A percentile compares a stretch with the other conserved stretches of the same genome.
Evolutionary conservation across 2,888 invertebrate genomes (phyloP).

Genomic region (Drosophila kambysellisi): DNA sequence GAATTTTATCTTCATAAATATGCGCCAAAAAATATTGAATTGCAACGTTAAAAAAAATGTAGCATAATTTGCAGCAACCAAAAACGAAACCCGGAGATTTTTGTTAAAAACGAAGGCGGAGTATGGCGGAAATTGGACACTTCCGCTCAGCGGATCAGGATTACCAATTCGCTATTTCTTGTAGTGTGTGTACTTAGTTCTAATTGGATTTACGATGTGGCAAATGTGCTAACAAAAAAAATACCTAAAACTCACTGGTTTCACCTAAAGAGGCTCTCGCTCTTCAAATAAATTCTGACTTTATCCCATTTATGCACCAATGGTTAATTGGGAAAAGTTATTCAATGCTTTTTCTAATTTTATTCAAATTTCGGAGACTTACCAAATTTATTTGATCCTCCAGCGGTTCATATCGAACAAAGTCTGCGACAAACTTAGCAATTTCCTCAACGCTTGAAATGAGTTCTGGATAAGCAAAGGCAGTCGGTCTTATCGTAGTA

Average conservation of each 20-base stretch:
- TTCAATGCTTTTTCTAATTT: neutral
- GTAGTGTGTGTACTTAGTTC: no score
- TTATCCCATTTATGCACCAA: neutral
- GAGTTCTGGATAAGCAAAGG: conserved; percentile 89
- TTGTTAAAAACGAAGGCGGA: neutral
- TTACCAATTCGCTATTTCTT: neutral
- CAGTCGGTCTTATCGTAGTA: conserved; percentile 92
- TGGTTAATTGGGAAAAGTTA: neutral
- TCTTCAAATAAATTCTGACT: neutral
- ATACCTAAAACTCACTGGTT: neutral
- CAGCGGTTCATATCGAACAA: conserved; percentile 90
- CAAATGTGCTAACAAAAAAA: neutral
- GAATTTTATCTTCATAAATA: neutral
- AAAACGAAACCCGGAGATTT: neutral
- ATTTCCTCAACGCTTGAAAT: conserved; percentile 89
- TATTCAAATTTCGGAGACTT: conserved; percentile 83
- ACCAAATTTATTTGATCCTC: conserved; percentile 89
- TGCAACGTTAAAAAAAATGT: neutral
- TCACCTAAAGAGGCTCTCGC: neutral
- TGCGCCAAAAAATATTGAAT: neutral
- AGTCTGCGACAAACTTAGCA: conserved; percentile 91
- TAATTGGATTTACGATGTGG: neutral
- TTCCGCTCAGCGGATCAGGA: neutral
- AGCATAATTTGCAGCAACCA: neutral
- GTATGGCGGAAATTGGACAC: neutral